These are phyloP conservation scores for Pseudopipra pipra DNA, from an alignment of 2,113 vertebrate species.

Conservation along the genomic window DNA sequence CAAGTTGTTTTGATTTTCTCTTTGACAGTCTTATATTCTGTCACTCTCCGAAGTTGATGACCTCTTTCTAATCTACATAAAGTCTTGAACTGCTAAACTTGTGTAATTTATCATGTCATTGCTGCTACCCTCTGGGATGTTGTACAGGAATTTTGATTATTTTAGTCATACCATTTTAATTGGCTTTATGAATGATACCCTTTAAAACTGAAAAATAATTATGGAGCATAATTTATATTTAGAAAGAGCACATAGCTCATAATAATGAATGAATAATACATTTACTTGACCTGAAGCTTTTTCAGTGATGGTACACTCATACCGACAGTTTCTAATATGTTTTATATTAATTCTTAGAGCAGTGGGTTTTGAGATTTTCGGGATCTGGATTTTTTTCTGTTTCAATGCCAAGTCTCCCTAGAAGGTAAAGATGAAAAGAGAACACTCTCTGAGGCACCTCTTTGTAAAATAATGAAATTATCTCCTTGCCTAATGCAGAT, in stretches of 20 bases:
- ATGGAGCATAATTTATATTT: not conserved
- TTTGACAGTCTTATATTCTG: not conserved
- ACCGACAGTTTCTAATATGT: not conserved
- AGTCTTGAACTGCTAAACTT: not conserved
- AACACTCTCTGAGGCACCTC: not conserved
- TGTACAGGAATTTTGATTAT: slow-evolving; percentile 18
- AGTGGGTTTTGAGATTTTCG: not conserved
- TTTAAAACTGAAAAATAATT: slow-evolving; percentile 20
- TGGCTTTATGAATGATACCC: not conserved
- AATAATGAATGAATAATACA: slow-evolving; percentile 4
- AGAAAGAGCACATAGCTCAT: not conserved
- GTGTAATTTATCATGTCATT: not conserved
- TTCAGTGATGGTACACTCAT: not conserved
- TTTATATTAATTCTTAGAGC: not conserved
- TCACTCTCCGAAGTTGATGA: not conserved
- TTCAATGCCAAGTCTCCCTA: not conserved
- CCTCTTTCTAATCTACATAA: not conserved
- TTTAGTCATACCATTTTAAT: slow-evolving; percentile 24
- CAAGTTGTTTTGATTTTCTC: not conserved
- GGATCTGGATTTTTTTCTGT: not conserved
- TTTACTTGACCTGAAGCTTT: slow-evolving; percentile 13
- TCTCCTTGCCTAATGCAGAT: not conserved
- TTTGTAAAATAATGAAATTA: not conserved
- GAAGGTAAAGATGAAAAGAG: not conserved
- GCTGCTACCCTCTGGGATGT: not conserved